Evolutionary conservation across 2,888 invertebrate species (phyloP), one percentile per base, ranked within the genome.

Genomic region (Petrolisthes cinctipes): DNA sequence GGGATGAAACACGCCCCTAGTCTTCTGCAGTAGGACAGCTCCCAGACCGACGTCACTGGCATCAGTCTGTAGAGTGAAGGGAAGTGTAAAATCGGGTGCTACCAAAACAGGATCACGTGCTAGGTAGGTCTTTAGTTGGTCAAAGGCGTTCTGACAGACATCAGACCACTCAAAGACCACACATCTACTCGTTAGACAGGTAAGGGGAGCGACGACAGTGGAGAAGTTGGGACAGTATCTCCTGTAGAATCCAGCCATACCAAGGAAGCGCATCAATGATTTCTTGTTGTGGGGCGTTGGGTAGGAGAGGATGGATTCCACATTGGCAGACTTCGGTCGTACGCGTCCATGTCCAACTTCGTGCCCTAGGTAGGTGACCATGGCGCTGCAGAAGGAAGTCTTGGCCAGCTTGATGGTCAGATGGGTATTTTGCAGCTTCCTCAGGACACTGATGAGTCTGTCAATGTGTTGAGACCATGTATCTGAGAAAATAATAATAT

Each of bases 11-110:
- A 79, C n/a, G 6, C 79, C 68, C n/a, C 9, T 20, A 4, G 11
- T 1, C n/a, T 82, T 37, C 37, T 82, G 82, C 7, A 68, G 82
- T 6, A 82, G 66, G 14, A 82, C 82, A 4, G 66, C 23, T 5
- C 66, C 66, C 4, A 37, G 7, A 14, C 51, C 68, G 17, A n/a
- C 0, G 7, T 82, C 56, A 79, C 79, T 79, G 17, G 79, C 79
- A 56, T 79, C 79, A 56, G 56, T 79, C 4, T 79, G 82, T 14
- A 82, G 61, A 61, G 11, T 80, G 82, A 37, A 82, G 23, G 82
- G 61, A n/a, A 57, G 23, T 23, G 5, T 82, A 20, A 61, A 66
- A 0, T 82, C 68, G 0, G 66, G 61, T 17, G 61, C 61, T 4
- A 37, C 11, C n/a, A 82, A 37, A 4, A 82, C 82, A 1, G 68